Evolutionary conservation across 2,888 invertebrate genomes (phyloP).

Genomic region (Tetanocera ferruginea): DNA sequence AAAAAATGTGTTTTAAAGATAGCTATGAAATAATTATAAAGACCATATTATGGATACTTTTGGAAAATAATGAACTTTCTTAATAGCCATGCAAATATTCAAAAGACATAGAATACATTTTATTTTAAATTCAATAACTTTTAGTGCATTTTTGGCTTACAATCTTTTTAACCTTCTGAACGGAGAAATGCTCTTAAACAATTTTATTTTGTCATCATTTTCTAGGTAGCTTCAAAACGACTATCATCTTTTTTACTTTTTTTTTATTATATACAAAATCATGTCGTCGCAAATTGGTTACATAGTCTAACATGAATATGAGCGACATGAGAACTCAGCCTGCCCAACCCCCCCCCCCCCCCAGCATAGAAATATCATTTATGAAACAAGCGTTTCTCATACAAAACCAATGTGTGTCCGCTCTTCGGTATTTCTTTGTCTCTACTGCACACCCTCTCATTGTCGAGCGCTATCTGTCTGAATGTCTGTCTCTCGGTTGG

Average conservation of each 20-base stretch:
- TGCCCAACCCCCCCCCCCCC: not conserved
- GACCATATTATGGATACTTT: no score
- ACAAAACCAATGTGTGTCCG: not conserved
- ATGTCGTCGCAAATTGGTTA: conserved; percentile 34
- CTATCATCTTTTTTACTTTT: not conserved
- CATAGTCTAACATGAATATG: conserved; percentile 16
- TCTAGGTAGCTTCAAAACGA: not conserved
- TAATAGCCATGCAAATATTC: no score
- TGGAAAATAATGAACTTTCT: no score
- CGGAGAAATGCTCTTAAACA: not conserved
- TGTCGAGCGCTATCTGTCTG: not conserved
- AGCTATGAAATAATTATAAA: no score
- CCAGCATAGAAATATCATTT: not conserved
- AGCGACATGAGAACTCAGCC: not conserved
- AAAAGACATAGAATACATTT: no score
- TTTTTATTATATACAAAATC: not conserved
- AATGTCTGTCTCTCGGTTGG: not conserved
- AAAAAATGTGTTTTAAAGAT: no score
- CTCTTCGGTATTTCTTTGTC: not conserved
- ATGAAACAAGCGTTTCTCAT: conserved; percentile 16
- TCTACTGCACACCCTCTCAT: not conserved
- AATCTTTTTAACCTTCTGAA: not conserved
- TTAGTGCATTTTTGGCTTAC: no score
- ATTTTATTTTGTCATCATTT: not conserved
- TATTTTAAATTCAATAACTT: no score